These are phyloP conservation scores for Trachelipus rathkii DNA, from an alignment of 1,140 invertebrate genomes.

Conservation along the genomic window DNA sequence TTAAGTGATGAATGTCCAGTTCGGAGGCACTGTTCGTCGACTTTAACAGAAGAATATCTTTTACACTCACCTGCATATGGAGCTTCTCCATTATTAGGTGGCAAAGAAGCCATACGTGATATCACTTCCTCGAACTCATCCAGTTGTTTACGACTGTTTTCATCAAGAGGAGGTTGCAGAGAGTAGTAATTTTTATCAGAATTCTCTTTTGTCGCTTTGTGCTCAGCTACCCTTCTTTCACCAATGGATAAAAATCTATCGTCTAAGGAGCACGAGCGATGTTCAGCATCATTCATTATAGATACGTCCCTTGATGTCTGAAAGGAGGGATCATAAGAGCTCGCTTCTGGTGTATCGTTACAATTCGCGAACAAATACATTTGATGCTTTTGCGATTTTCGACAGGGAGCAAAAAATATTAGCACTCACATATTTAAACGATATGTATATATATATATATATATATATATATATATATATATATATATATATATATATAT, in stretches of 20 bases:
- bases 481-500: too few relatives aligned
- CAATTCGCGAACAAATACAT: background rate
- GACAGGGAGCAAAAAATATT: too few relatives aligned
- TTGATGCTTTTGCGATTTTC: background rate
- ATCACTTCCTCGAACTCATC: constrained; percentile 46
- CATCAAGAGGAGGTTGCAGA: constrained; percentile 9
- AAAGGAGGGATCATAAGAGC: background rate
- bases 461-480: too few relatives aligned
- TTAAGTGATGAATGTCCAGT: background rate
- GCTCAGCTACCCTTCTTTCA: background rate
- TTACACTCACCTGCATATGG: too few relatives aligned
- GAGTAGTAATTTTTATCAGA: background rate
- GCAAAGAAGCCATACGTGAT: constrained; percentile 37
- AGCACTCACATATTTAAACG: background rate
- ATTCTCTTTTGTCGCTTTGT: background rate
- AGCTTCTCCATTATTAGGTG: constrained; percentile 56
- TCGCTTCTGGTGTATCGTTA: background rate
- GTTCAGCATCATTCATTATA: background rate
- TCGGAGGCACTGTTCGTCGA: constrained; percentile 53
- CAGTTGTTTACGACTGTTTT: constrained; percentile 33
- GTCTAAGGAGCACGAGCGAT: background rate
- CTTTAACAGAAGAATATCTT: too few relatives aligned
- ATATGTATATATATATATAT: too few relatives aligned
- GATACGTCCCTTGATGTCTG: background rate
- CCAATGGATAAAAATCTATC: background rate